Conservation (phyloP, 2,888 invertebrate species). For the Nephrotoma appendiculata region DNA sequence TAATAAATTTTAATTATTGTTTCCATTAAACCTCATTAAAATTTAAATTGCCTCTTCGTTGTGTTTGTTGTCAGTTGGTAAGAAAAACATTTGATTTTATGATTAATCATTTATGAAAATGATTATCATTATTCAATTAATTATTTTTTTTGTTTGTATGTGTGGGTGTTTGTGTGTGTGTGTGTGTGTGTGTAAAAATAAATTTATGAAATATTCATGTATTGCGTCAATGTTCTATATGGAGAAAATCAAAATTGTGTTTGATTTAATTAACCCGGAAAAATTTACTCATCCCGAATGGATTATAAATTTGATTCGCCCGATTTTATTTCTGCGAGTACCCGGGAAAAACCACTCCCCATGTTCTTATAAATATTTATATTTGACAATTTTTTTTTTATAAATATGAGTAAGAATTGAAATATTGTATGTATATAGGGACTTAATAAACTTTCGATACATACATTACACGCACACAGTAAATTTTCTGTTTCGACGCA, state of each 20-base stretch:
- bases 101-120: background rate
- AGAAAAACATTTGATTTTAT: background rate
- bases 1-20: background rate
- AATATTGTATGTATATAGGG: background rate
- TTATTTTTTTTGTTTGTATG: no score
- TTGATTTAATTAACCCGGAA: background rate
- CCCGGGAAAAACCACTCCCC: background rate
- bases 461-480: background rate
- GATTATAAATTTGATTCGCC: background rate
- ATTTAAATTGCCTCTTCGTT: background rate
- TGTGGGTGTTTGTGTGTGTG: background rate
- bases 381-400: background rate
- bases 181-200: background rate
- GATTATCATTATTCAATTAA: background rate
- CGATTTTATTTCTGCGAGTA: background rate
- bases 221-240: background rate
- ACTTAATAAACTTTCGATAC: background rate
- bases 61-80: background rate
- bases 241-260: no score
- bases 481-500: background rate
- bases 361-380: background rate
- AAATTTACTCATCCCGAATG: background rate
- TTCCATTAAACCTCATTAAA: background rate
- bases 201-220: no score
- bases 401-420: background rate